Percentiles rank a stretch among this genome's conserved stretches.
Conservation (phyloP, 2,113 vertebrate species). For the Balaeniceps rex region DNA sequence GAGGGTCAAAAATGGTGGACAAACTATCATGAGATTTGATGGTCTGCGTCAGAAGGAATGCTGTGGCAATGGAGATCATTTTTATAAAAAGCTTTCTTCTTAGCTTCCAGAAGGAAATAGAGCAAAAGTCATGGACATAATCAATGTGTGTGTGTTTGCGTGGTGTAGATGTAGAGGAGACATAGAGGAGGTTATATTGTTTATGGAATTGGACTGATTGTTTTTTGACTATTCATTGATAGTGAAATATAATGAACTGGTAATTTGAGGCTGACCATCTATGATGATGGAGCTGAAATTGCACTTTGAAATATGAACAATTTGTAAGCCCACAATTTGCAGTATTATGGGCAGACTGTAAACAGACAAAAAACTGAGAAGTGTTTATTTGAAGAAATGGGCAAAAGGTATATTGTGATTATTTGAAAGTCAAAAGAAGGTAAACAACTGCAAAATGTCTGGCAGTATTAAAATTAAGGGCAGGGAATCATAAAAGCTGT, state of each 20-base stretch:
- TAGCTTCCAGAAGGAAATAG: not conserved
- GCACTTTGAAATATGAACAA: not conserved
- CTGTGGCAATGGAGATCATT: not conserved
- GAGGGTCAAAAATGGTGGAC: not conserved
- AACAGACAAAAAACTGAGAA: not conserved
- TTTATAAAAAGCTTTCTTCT: not conserved
- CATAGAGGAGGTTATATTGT: not conserved
- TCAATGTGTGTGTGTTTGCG: fast-evolving
- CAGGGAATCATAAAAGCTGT: not conserved
- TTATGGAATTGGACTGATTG: not conserved
- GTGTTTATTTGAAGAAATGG: not conserved
- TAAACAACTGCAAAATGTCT: not conserved
- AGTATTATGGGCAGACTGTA: not conserved
- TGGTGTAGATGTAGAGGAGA: not conserved
- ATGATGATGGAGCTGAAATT: not conserved
- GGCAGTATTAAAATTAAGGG: not conserved
- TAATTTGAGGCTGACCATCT: not conserved
- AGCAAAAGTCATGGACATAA: not conserved
- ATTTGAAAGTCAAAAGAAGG: not conserved
- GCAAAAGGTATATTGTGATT: not conserved
- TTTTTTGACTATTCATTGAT: not conserved
- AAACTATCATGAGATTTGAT: fast-evolving
- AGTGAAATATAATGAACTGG: not conserved
- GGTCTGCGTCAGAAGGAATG: not conserved
- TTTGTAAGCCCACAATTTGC: not conserved